Percentiles rank a stretch among this genome's conserved stretches.
phyloP scores from a whole-genome alignment of 1,140 invertebrate genomes.

The Calycopis cecrops region DNA sequence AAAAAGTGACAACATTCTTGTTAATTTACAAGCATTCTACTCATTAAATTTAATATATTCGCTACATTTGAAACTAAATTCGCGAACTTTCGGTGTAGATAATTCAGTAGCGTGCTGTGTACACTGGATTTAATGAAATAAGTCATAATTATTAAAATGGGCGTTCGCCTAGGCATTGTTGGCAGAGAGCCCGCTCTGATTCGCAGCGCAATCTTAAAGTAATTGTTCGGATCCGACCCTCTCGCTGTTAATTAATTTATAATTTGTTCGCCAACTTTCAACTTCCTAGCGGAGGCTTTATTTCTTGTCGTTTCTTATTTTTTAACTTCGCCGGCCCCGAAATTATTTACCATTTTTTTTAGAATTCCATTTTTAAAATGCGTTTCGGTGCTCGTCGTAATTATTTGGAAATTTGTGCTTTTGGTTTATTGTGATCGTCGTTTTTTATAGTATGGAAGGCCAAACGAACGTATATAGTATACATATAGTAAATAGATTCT shows the following conservation, averaged over 20 bases:
- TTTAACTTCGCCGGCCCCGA: slow-evolving; percentile 18
- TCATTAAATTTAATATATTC: not conserved
- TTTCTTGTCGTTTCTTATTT: slow-evolving; percentile 32
- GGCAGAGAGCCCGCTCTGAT: slow-evolving; percentile 50
- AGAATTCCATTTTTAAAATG: too few relatives aligned
- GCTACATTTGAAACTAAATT: not conserved
- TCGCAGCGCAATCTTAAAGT: slow-evolving; percentile 55
- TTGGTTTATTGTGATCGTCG: too few relatives aligned
- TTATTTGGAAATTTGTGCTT: too few relatives aligned
- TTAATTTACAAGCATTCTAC: not conserved
- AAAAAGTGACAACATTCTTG: too few relatives aligned
- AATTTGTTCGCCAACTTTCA: slow-evolving; percentile 52
- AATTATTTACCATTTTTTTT: too few relatives aligned
- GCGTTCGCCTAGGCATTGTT: slow-evolving; percentile 36
- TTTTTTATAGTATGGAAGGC: too few relatives aligned
- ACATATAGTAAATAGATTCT: too few relatives aligned
- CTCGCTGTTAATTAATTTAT: slow-evolving; percentile 68
- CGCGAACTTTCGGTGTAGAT: slow-evolving; percentile 14
- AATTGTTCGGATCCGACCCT: slow-evolving; percentile 47
- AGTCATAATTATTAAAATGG: slow-evolving; percentile 59
- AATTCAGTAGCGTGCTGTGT: slow-evolving; percentile 25
- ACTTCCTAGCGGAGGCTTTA: slow-evolving; percentile 34
- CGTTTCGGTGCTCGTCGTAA: too few relatives aligned
- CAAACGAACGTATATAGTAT: too few relatives aligned
- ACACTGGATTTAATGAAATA: slow-evolving; percentile 34